phyloP scores from a whole-genome alignment of 2,113 vertebrate genomes.

The Aplodontia rufa region DNA sequence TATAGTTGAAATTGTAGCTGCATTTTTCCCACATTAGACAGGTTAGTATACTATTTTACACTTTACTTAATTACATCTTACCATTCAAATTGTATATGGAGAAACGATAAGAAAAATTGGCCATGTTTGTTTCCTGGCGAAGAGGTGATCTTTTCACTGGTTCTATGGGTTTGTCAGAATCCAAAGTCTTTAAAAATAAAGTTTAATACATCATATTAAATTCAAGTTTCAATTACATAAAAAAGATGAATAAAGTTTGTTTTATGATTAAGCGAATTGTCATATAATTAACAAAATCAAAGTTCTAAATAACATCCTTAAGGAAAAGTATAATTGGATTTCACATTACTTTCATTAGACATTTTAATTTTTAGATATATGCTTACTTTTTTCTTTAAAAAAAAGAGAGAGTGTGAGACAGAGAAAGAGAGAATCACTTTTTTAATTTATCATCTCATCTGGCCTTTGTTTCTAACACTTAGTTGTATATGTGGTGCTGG shows the following conservation, averaged over 20 bases:
- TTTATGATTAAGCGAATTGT: constrained; percentile 30
- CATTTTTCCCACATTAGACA: constrained; percentile 2
- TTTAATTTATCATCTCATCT: too few species aligned
- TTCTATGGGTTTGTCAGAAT: constrained; percentile 92
- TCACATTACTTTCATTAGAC: constrained; percentile 22
- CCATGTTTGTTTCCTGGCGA: constrained; percentile 97
- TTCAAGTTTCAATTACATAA: constrained; percentile 32
- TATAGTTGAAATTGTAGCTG: constrained; percentile 4
- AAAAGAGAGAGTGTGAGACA: too few species aligned
- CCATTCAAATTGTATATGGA: constrained; percentile 99
- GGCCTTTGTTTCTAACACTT: too few species aligned
- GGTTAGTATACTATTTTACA: not conserved
- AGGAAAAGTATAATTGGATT: constrained; percentile 29
- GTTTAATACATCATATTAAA: constrained; percentile 52
- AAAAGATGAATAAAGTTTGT: constrained; percentile 33
- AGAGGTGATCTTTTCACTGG: constrained; percentile 95
- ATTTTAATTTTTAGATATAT: constrained; percentile 36
- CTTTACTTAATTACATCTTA: constrained; percentile 82
- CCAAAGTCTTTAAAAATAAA: constrained; percentile 90
- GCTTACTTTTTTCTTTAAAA: constrained; percentile 28
- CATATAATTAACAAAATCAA: constrained; percentile 33
- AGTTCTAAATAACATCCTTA: constrained; percentile 42
- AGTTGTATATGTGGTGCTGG: too few species aligned
- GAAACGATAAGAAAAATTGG: constrained; percentile 99
- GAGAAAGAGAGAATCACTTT: too few species aligned